These are phyloP conservation scores for Chloebia gouldiae DNA, from an alignment of 2,113 vertebrate species.

Conservation along the genomic window DNA sequence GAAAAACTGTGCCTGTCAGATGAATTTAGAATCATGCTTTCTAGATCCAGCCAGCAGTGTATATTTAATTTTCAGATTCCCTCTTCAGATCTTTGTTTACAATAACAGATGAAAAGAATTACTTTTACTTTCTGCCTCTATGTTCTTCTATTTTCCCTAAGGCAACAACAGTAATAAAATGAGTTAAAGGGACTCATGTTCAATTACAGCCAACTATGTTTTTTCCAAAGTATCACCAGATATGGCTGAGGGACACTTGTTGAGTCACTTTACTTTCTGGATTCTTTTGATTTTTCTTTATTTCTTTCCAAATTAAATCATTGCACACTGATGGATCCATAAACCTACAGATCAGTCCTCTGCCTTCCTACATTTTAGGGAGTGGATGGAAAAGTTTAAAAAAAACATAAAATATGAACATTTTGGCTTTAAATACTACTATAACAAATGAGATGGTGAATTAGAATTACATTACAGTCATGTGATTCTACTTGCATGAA, in stretches of 20 bases:
- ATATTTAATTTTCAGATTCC: constrained; percentile 35
- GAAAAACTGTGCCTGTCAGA: not conserved
- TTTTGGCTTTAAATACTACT: not conserved
- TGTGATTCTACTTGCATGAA: not conserved
- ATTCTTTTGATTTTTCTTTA: not conserved
- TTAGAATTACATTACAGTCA: not conserved
- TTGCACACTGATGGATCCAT: not conserved
- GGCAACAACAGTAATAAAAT: constrained; percentile 1
- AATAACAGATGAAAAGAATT: constrained; percentile 51
- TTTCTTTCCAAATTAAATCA: not conserved
- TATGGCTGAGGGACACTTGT: not conserved
- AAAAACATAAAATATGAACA: not conserved
- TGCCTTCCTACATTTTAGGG: not conserved
- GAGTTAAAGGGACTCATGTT: not conserved
- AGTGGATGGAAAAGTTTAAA: not conserved
- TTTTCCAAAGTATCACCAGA: not conserved
- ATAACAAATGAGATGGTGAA: not conserved
- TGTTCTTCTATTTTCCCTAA: not conserved
- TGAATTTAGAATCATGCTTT: not conserved
- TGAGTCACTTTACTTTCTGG: not conserved
- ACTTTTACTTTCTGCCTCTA: constrained; percentile 26
- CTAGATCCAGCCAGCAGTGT: constrained; percentile 32
- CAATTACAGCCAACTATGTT: not conserved
- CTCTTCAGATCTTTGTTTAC: constrained; percentile 48
- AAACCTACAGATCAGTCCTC: not conserved